phyloP scores from a whole-genome alignment of 2,888 invertebrate genomes.

The Ectemnius continuus region DNA sequence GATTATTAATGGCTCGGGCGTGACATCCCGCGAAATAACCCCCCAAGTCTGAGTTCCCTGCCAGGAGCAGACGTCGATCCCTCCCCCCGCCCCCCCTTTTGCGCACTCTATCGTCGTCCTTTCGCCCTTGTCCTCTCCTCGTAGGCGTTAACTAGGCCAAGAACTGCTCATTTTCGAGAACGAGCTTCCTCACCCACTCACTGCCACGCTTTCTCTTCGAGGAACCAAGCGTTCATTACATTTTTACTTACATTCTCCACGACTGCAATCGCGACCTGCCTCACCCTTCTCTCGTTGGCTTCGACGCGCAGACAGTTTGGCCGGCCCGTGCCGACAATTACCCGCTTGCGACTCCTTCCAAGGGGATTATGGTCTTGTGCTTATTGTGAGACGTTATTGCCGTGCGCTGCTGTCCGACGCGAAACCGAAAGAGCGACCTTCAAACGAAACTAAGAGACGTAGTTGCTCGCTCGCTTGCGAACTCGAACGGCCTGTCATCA shows the following conservation, averaged over 20 bases:
- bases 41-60: slow-evolving; percentile 52
- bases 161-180: slow-evolving; percentile 66
- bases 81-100: too few relatives aligned
- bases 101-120: slow-evolving; percentile 31
- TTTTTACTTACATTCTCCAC: slow-evolving; percentile 2
- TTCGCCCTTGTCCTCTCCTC: slow-evolving; percentile 58
- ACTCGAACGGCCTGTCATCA: too few relatives aligned
- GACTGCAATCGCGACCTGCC: background rate
- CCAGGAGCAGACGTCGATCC: slow-evolving; percentile 35
- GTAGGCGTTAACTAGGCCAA: slow-evolving; percentile 69
- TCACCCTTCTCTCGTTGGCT: too few relatives aligned
- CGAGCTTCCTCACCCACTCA: slow-evolving; percentile 14
- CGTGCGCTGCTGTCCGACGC: background rate
- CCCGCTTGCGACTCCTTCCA: background rate
- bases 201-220: too few relatives aligned
- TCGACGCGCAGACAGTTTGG: too few relatives aligned
- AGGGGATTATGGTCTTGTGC: background rate
- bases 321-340: background rate
- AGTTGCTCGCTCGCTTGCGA: too few relatives aligned
- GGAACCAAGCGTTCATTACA: background rate
- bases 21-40: slow-evolving; percentile 75
- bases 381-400: background rate
- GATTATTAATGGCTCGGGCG: slow-evolving; percentile 74
- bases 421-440: background rate
- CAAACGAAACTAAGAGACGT: too few relatives aligned